Percentiles rank a stretch among this genome's conserved stretches.
Evolutionary conservation across 2,113 vertebrate genomes (phyloP).

Genomic region (Cercocebus atys): DNA sequence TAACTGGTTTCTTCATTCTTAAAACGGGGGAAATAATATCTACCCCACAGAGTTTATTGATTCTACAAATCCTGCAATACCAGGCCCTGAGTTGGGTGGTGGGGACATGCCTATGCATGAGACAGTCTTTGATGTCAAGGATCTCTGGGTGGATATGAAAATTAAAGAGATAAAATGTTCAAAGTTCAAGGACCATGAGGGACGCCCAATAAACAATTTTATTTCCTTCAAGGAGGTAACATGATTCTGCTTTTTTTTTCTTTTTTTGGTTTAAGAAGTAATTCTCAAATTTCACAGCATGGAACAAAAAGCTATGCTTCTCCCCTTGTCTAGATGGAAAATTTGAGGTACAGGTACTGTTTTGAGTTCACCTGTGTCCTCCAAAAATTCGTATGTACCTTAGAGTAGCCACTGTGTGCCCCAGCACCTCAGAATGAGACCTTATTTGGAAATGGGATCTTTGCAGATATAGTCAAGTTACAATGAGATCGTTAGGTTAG

Average conservation of each 20-base stretch:
- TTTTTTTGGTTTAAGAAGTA: neutral
- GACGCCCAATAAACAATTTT: neutral
- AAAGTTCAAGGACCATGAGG: neutral
- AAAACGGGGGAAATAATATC: neutral
- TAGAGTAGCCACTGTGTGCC: neutral
- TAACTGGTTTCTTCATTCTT: neutral
- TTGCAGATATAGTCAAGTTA: neutral
- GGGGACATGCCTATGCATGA: neutral
- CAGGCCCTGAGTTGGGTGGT: neutral
- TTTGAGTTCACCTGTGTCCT: neutral
- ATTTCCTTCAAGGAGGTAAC: neutral
- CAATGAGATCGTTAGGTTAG: neutral
- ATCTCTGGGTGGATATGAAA: neutral
- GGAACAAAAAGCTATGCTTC: neutral
- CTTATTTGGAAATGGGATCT: neutral
- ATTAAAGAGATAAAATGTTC: neutral
- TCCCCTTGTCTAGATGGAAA: neutral
- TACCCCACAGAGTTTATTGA: neutral
- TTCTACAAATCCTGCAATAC: neutral
- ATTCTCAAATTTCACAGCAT: neutral
- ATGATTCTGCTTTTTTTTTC: neutral
- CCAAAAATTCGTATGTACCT: neutral
- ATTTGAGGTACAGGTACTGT: neutral
- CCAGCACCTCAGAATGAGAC: neutral
- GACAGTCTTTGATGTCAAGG: neutral